Evolutionary conservation across 2,888 invertebrate species (phyloP).

Genomic region (Pegoplata infirma): DNA sequence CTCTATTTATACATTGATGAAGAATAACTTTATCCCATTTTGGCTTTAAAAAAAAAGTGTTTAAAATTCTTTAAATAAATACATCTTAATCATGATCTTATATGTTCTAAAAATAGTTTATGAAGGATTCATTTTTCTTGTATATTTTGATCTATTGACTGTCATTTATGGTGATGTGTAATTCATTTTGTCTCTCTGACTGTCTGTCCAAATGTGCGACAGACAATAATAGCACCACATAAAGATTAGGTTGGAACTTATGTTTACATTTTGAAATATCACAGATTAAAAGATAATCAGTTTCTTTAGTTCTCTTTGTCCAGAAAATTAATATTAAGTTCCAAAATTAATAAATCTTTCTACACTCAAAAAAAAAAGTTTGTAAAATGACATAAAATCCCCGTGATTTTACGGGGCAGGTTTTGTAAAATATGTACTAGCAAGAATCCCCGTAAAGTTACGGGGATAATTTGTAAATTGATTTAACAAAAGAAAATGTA

Average conservation of each 20-base stretch:
- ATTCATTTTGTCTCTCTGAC: slow-evolving; percentile 52
- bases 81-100: slow-evolving; percentile 57
- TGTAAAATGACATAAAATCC: too few relatives aligned
- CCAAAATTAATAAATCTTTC: too few relatives aligned
- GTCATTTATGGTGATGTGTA: slow-evolving; percentile 57
- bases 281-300: too few relatives aligned
- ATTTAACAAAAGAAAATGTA: too few relatives aligned
- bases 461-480: too few relatives aligned
- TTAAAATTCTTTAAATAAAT: slow-evolving; percentile 31
- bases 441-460: too few relatives aligned
- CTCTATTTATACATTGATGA: not conserved
- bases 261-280: too few relatives aligned
- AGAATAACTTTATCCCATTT: not conserved
- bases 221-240: slow-evolving; percentile 26
- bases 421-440: too few relatives aligned
- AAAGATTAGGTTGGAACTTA: not conserved
- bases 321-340: too few relatives aligned
- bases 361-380: too few relatives aligned
- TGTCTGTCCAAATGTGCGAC: not conserved
- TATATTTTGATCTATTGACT: slow-evolving; percentile 61
- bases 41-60: slow-evolving; percentile 13
- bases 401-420: too few relatives aligned
- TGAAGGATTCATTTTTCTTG: slow-evolving; percentile 7
- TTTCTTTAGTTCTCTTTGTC: too few relatives aligned
- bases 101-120: slow-evolving; percentile 53